phyloP scores from a whole-genome alignment of 1,140 invertebrate genomes.

The Drosophila bipectinata region DNA sequence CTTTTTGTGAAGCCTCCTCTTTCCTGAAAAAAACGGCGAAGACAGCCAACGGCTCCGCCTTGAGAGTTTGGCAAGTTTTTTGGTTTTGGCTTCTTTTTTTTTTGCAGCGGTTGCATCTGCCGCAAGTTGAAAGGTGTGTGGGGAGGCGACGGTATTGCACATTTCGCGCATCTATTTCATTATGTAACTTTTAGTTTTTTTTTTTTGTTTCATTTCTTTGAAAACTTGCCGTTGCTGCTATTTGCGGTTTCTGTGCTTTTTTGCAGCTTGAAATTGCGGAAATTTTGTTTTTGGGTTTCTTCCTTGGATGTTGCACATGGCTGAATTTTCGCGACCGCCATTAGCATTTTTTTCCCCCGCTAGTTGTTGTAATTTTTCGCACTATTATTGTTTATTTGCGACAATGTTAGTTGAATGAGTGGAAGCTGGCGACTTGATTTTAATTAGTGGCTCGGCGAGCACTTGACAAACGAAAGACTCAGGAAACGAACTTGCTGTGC shows the following conservation, averaged over 20 bases:
- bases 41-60: slow-evolving; percentile 40
- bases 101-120: slow-evolving; percentile 66
- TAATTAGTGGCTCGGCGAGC: slow-evolving; percentile 29
- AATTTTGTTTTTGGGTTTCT: slow-evolving; percentile 57
- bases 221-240: slow-evolving; percentile 32
- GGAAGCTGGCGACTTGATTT: slow-evolving; percentile 32
- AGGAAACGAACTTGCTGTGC: slow-evolving; percentile 68
- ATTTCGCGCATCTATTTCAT: slow-evolving; percentile 80
- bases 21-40: slow-evolving; percentile 1
- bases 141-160: slow-evolving; percentile 55
- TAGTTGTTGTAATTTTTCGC: slow-evolving; percentile 31
- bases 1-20: background rate
- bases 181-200: slow-evolving; percentile 71
- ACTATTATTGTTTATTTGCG: slow-evolving; percentile 66
- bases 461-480: slow-evolving; percentile 68
- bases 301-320: slow-evolving; percentile 68
- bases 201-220: slow-evolving; percentile 20
- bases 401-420: slow-evolving; percentile 50
- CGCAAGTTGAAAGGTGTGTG: slow-evolving; percentile 15
- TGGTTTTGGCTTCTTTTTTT: slow-evolving; percentile 32
- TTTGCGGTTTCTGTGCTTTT: slow-evolving; percentile 51
- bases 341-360: slow-evolving; percentile 59
- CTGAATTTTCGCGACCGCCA: slow-evolving; percentile 64
- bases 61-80: slow-evolving; percentile 67
- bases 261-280: slow-evolving; percentile 71